Percentiles rank a stretch among this genome's conserved stretches.
phyloP scores from a whole-genome alignment of 2,113 vertebrate genomes.

The Pedionomus torquatus region DNA sequence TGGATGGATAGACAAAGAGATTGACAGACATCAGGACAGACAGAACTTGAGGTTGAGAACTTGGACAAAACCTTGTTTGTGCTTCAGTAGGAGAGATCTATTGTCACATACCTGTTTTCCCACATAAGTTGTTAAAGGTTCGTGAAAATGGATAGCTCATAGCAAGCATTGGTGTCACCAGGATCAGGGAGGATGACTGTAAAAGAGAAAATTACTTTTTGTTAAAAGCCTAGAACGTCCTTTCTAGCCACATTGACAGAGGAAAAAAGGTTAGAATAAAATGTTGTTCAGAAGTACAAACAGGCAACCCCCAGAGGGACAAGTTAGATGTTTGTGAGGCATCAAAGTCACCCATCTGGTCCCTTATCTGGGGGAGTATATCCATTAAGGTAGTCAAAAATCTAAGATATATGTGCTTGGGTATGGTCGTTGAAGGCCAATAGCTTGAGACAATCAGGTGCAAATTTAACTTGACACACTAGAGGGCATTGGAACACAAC shows the following conservation, averaged over 20 bases:
- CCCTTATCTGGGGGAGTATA: neutral
- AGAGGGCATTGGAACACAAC: conserved; percentile 43
- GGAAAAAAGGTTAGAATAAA: neutral
- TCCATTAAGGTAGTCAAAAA: neutral
- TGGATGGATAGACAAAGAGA: neutral
- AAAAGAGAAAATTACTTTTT: conserved; percentile 7
- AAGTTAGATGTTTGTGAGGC: neutral
- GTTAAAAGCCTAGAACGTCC: neutral
- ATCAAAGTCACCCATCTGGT: neutral
- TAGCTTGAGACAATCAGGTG: neutral
- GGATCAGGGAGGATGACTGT: conserved; percentile 73
- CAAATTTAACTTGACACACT: neutral
- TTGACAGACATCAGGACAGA: neutral
- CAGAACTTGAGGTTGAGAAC: neutral
- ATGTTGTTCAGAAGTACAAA: neutral
- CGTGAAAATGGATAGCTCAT: conserved; percentile 78
- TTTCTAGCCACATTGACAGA: neutral
- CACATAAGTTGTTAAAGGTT: conserved; percentile 79
- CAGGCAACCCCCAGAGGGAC: neutral
- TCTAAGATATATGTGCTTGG: neutral
- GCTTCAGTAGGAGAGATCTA: neutral
- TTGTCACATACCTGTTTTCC: conserved; percentile 77
- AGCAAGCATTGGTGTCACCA: conserved; percentile 75
- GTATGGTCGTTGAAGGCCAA: neutral
- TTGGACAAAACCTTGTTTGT: neutral